Evolutionary conservation across 2,888 invertebrate genomes (phyloP).

Genomic region (Pammene aurita): DNA sequence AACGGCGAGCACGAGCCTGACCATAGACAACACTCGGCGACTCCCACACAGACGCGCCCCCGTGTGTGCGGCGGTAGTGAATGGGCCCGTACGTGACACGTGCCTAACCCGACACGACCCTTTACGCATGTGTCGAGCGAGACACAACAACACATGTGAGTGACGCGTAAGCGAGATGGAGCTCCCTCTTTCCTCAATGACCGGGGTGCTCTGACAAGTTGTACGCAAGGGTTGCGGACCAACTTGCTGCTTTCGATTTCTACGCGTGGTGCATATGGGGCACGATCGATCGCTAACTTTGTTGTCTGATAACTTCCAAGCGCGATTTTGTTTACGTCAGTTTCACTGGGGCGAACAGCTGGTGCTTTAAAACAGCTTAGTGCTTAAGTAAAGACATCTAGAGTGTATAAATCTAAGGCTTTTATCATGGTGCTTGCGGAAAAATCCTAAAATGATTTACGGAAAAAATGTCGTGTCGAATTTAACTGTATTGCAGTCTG

Average conservation of each 20-base stretch:
- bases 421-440: constrained; percentile 49
- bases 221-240: constrained; percentile 76
- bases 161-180: constrained; percentile 65
- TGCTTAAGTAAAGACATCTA: neutral
- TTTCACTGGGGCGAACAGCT: constrained; percentile 24
- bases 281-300: constrained; percentile 72
- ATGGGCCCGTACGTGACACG: constrained; percentile 69
- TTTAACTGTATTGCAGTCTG: constrained; percentile 62
- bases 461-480: constrained; percentile 64
- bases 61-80: constrained; percentile 50
- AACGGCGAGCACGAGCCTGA: constrained; percentile 76
- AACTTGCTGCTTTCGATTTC: constrained; percentile 77
- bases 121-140: constrained; percentile 67
- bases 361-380: constrained; percentile 11
- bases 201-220: constrained; percentile 74
- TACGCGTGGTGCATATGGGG: constrained; percentile 76
- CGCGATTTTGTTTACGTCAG: constrained; percentile 56
- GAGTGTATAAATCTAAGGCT: neutral
- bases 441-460: constrained; percentile 50
- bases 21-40: constrained; percentile 72
- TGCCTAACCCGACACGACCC: constrained; percentile 44
- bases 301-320: constrained; percentile 57
- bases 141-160: constrained; percentile 72
- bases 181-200: constrained; percentile 70
- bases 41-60: constrained; percentile 64